phyloP scores from a whole-genome alignment of 2,888 invertebrate species.

The Apeira syringaria region DNA sequence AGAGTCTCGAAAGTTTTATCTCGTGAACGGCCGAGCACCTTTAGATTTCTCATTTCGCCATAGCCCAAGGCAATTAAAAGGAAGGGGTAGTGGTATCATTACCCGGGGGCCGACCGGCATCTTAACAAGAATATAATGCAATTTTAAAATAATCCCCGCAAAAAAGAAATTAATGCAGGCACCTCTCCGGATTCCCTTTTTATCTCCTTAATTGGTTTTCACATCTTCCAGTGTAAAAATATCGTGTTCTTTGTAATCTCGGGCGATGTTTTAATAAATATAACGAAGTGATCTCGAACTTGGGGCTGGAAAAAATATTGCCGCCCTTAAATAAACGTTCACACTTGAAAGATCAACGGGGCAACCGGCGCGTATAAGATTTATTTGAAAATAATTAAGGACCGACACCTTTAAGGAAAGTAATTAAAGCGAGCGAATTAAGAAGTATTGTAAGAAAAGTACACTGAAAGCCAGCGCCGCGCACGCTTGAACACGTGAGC shows the following conservation, averaged over 20 bases:
- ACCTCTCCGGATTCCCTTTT: conserved; percentile 82
- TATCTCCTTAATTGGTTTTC: conserved; percentile 85
- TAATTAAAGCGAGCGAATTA: conserved; percentile 61
- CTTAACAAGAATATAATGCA: conserved; percentile 84
- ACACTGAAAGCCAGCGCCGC: no score
- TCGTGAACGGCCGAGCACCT: conserved; percentile 67
- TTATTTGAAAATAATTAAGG: conserved; percentile 80
- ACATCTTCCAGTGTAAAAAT: conserved; percentile 83
- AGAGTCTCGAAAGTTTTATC: conserved; percentile 69
- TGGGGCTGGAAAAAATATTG: conserved; percentile 76
- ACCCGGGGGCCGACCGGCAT: conserved; percentile 67
- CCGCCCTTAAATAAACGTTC: conserved; percentile 79
- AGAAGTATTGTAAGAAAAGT: no score
- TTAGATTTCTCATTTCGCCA: conserved; percentile 80
- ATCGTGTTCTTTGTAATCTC: conserved; percentile 83
- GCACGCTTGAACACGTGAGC: no score
- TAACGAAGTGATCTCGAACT: conserved; percentile 74
- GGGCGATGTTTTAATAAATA: conserved; percentile 83
- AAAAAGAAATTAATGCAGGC: conserved; percentile 83
- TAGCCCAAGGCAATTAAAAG: conserved; percentile 81
- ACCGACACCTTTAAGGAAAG: conserved; percentile 54
- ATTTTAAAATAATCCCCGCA: conserved; percentile 84
- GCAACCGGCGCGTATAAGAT: conserved; percentile 67
- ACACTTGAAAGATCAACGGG: conserved; percentile 79
- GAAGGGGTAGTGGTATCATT: conserved; percentile 82